phyloP scores from a whole-genome alignment of 2,797 vertebrate species.

The Cirrhinus molitorella region DNA sequence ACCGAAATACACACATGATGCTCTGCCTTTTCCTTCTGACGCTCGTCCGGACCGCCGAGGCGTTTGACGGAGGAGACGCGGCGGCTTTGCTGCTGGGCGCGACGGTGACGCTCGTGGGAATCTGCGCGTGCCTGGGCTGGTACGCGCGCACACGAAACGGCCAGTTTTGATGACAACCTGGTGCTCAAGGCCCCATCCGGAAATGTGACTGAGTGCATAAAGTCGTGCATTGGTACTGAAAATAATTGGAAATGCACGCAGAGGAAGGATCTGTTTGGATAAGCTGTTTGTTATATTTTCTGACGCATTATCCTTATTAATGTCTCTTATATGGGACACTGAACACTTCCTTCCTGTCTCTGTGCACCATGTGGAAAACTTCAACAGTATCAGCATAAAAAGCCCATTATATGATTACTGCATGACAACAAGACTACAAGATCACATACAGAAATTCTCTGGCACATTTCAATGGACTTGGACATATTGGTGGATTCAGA shows the following conservation, averaged over 20 bases:
- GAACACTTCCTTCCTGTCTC: background rate
- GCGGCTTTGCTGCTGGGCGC: conserved; percentile 86
- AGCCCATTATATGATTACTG: background rate
- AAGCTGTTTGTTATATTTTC: background rate
- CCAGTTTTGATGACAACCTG: conserved; percentile 74
- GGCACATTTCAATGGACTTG: conserved; percentile 8
- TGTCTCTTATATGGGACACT: background rate
- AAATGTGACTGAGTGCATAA: conserved; percentile 10
- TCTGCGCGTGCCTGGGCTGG: conserved; percentile 91
- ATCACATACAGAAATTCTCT: background rate
- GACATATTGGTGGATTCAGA: background rate
- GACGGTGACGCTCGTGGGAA: conserved; percentile 80
- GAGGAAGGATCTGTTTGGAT: background rate
- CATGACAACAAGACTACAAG: background rate
- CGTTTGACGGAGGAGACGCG: conserved; percentile 88
- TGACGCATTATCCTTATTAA: background rate
- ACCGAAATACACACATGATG: conserved; percentile 55
- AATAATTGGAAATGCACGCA: background rate
- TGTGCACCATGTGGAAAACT: too few relatives aligned
- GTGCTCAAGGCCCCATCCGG: conserved; percentile 47
- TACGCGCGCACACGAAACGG: conserved; percentile 88
- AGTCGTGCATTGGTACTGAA: background rate
- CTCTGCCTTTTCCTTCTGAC: conserved; percentile 70
- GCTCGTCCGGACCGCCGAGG: conserved; percentile 80
- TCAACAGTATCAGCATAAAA: background rate